Evolutionary conservation across 2,888 invertebrate species (phyloP).

Genomic region (Meghimatium bilineatum): DNA sequence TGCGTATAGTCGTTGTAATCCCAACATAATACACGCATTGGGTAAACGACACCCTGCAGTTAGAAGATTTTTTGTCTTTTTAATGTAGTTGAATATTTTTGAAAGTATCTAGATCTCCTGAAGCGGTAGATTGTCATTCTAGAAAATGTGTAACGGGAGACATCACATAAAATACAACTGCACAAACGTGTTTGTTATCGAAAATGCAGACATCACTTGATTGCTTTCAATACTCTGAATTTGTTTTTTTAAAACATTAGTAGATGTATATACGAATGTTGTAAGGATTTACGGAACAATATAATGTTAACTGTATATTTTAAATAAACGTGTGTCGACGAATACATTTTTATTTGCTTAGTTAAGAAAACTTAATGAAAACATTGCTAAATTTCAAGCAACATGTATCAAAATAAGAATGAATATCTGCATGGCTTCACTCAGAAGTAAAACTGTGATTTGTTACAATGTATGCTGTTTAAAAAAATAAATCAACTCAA

Average conservation of each 20-base stretch:
- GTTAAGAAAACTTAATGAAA: too few relatives aligned
- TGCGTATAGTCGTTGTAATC: neutral
- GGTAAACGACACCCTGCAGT: neutral
- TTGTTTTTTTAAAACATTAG: neutral
- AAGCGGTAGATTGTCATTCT: neutral
- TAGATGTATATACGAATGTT: neutral
- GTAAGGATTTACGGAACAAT: neutral
- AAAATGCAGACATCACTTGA: neutral
- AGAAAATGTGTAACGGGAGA: neutral
- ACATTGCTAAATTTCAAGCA: too few relatives aligned
- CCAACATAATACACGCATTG: neutral
- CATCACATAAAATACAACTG: neutral
- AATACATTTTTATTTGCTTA: too few relatives aligned
- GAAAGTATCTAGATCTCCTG: neutral
- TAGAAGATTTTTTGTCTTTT: neutral
- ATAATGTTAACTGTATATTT: neutral
- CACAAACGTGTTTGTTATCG: neutral
- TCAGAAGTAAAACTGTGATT: too few relatives aligned
- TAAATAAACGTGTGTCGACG: too few relatives aligned
- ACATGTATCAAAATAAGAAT: too few relatives aligned
- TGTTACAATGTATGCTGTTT: too few relatives aligned
- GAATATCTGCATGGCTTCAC: too few relatives aligned
- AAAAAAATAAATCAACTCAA: too few relatives aligned
- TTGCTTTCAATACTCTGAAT: neutral
- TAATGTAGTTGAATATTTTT: neutral